Base-by-base conservation (phyloP, 2,113 vertebrate genomes). In the Speoplatyrhinus poulsoni region DNA sequence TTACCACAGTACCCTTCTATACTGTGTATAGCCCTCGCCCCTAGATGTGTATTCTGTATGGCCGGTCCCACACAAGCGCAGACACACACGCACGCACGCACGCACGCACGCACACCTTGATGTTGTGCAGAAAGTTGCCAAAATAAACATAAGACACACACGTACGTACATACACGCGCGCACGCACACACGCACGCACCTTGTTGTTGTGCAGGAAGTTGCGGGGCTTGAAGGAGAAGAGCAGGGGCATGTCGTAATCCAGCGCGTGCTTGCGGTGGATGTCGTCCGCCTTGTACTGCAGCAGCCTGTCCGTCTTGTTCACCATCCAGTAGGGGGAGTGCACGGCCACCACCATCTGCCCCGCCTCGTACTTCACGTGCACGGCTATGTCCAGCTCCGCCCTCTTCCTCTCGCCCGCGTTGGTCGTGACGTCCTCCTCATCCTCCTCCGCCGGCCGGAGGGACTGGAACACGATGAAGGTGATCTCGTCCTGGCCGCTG, bases 241-340 rank as follows among this genome's bases (percentile, higher is more conserved):
- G 95, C 55, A 99, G 92, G 0, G 98, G 98, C 83, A 94, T 95
- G 81, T 95, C 95, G 55, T 96, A 96, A 81, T 98, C 92, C 62
- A 93, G 92, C 15, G 97, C 94, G 87, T 99, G 98, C 77, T 98
- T 98, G 72, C 96, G 95, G 81, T 98, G 98, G 83, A 99, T 94
- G 64, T 97, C 98, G 75, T 99, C 98, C 0, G 97, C 96, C 90
- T 98, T 98, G 87, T 99, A 99, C 5, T 99, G 98, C 77, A 99
- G 83, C 94, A 99, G 87, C 67, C 96, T 91, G 46, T 92, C 91
- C 0, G 98, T 99, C 89, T 98, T 98, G 88, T 99, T 99, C 62
- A 98, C 91, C 97, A 99, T 97, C 98, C 98, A 99, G 60, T 99
- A 99, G 0, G 98, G 96, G 60, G 96, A 96, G 76, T 98, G 95